phyloP scores from a whole-genome alignment of 2,888 invertebrate genomes.

The Eupithecia vulgata region DNA sequence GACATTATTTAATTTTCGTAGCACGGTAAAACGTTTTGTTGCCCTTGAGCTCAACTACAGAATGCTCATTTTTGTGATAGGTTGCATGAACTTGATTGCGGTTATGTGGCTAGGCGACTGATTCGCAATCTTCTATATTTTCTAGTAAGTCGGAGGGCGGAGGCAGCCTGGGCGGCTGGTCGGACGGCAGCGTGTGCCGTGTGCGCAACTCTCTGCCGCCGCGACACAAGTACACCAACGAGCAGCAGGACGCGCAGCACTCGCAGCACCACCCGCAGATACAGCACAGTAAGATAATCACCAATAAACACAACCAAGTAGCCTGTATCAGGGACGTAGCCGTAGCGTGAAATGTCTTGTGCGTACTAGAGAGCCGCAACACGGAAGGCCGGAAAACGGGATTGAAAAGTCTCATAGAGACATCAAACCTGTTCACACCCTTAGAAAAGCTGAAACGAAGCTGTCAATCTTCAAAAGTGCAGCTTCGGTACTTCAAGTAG shows the following conservation, averaged over 20 bases:
- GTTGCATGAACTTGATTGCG: background rate
- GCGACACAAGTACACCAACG: constrained; percentile 78
- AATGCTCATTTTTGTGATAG: background rate
- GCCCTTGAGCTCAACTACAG: background rate
- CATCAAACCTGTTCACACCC: no score
- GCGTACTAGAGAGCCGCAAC: no score
- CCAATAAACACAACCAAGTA: no score
- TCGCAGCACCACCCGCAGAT: constrained; percentile 54
- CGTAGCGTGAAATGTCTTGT: no score
- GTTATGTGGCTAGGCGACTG: background rate
- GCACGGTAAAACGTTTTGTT: no score
- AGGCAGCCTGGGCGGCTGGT: constrained; percentile 76
- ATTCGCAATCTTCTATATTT: background rate
- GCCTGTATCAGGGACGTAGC: background rate
- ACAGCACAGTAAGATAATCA: constrained; percentile 46
- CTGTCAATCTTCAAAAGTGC: no score
- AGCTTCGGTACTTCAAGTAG: no score
- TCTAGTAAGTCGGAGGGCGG: constrained; percentile 76
- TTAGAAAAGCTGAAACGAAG: no score
- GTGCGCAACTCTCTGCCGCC: constrained; percentile 75
- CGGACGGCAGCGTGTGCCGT: constrained; percentile 76
- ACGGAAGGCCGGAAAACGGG: no score
- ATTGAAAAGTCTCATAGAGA: no score
- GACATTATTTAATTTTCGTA: no score
- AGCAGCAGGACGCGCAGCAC: constrained; percentile 65